Evolutionary conservation across 1,140 invertebrate genomes (phyloP).

Genomic region (Nasonia vitripennis): DNA sequence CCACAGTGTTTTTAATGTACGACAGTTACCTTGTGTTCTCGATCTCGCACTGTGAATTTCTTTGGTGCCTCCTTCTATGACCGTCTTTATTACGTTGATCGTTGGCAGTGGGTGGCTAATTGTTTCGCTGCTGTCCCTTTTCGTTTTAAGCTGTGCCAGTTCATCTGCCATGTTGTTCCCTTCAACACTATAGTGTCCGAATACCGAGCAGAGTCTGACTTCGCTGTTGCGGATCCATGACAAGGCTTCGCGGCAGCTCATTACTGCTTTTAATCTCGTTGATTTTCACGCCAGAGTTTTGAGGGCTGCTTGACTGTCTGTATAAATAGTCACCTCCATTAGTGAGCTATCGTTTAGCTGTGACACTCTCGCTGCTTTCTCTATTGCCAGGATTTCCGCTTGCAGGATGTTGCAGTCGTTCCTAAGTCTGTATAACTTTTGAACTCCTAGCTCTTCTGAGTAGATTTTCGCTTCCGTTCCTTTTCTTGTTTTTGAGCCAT

Average conservation of each 20-base stretch:
- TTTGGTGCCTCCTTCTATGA: background rate
- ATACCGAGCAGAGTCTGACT: background rate
- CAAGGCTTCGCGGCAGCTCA: no score
- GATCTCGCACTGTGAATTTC: background rate
- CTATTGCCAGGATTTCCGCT: no score
- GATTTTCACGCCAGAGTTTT: no score
- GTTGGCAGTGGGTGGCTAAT: background rate
- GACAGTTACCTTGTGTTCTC: background rate
- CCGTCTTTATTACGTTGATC: background rate
- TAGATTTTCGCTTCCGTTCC: background rate
- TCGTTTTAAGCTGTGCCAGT: background rate
- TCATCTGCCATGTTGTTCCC: background rate
- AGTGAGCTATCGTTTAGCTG: no score
- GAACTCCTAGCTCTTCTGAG: background rate
- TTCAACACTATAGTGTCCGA: background rate
- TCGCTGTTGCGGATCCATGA: no score
- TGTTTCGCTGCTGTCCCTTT: background rate
- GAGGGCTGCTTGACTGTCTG: no score
- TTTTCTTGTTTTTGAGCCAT: background rate
- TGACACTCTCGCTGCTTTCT: no score
- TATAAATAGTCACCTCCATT: no score
- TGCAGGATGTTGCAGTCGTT: no score
- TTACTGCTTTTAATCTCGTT: no score
- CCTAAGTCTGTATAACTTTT: background rate
- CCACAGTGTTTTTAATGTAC: background rate